Conservation (phyloP, 2,797 vertebrate species). For the Galago senegalensis region DNA sequence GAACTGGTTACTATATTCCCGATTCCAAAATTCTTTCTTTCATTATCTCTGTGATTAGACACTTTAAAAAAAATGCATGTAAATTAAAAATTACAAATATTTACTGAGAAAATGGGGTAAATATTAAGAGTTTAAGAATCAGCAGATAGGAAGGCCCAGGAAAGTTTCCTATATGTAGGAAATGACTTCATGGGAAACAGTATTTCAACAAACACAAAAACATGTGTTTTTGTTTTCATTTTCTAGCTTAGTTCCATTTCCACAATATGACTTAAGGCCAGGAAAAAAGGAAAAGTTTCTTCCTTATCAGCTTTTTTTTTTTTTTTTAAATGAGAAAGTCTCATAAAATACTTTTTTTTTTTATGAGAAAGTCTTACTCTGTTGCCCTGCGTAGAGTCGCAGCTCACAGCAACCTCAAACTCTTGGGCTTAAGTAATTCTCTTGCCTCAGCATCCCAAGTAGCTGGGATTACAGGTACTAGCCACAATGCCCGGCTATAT, state of each 20-base stretch:
- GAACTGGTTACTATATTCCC: not conserved
- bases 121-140: not conserved
- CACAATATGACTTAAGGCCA: not conserved
- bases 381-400: no score
- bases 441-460: no score
- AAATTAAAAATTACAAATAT: slow-evolving; percentile 6
- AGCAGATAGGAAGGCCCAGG: not conserved
- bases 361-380: no score
- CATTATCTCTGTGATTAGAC: not conserved
- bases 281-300: not conserved
- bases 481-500: no score
- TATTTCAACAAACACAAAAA: not conserved
- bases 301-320: not conserved
- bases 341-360: no score
- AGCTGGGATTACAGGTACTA: no score
- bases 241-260: not conserved
- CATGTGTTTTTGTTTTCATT: not conserved
- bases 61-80: not conserved
- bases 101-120: not conserved
- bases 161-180: not conserved
- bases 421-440: no score
- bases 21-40: slow-evolving; percentile 27
- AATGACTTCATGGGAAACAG: not conserved
- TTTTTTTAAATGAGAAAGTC: no score
- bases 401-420: no score